Evolutionary conservation across 1,140 invertebrate genomes (phyloP).

Genomic region (Zaprionus davidi): DNA sequence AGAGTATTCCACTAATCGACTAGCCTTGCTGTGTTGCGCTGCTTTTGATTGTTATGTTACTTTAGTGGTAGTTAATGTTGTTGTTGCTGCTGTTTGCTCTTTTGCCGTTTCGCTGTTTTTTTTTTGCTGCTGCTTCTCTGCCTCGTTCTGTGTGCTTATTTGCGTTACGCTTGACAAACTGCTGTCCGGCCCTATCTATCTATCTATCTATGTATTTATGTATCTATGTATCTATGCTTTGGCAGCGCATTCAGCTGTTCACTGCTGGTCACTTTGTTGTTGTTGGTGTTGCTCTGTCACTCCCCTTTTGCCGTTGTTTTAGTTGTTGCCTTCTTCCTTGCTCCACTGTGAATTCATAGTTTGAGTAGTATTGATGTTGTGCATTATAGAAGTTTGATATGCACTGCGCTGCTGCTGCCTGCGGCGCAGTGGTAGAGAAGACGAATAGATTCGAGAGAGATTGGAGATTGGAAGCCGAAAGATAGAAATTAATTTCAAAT

Average conservation of each 20-base stretch:
- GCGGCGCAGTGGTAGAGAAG: too few relatives aligned
- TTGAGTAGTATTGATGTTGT: constrained; percentile 20
- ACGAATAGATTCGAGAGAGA: too few relatives aligned
- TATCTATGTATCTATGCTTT: constrained; percentile 31
- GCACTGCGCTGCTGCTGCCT: neutral
- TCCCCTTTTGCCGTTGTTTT: neutral
- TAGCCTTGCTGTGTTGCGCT: neutral
- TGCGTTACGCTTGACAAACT: constrained; percentile 73
- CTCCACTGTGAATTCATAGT: neutral
- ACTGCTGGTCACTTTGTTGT: constrained; percentile 24
- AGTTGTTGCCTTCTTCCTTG: neutral
- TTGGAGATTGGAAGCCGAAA: too few relatives aligned
- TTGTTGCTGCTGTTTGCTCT: constrained; percentile 1
- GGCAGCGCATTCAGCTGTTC: constrained; percentile 28
- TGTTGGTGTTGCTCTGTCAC: constrained; percentile 7
- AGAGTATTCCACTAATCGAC: neutral
- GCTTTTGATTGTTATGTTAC: constrained; percentile 18
- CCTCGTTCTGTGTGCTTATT: constrained; percentile 49
- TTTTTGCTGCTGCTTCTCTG: constrained; percentile 26
- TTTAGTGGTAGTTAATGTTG: constrained; percentile 1
- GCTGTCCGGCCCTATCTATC: constrained; percentile 20
- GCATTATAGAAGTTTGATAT: neutral
- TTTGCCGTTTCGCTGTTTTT: constrained; percentile 2
- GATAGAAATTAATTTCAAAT: too few relatives aligned
- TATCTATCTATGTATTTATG: neutral